Evolutionary conservation across 1,140 invertebrate species (phyloP).

Genomic region (Rhyacophila brunnea): DNA sequence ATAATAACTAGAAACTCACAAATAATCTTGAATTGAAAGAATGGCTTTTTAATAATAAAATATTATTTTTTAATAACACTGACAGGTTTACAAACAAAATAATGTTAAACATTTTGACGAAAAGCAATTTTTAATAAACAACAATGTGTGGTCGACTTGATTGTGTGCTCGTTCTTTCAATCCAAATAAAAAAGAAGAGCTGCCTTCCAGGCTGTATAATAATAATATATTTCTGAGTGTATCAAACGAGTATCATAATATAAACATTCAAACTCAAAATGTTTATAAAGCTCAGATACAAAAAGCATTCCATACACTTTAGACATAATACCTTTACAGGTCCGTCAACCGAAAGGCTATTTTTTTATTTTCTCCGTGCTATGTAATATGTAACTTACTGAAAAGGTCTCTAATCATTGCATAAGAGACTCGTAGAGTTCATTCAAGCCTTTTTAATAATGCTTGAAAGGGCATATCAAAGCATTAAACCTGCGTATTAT

Average conservation of each 20-base stretch:
- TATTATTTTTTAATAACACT: too few species aligned
- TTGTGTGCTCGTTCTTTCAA: too few species aligned
- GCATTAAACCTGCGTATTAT: neutral
- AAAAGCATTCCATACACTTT: conserved; percentile 14
- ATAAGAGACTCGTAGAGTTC: conserved; percentile 8
- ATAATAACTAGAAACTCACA: too few species aligned
- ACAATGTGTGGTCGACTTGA: too few species aligned
- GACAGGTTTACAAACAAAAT: too few species aligned
- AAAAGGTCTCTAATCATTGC: conserved; percentile 21
- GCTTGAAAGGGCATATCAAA: conserved; percentile 1
- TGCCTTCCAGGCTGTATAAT: too few species aligned
- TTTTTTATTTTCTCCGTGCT: neutral
- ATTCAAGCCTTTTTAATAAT: conserved; percentile 10
- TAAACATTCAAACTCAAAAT: conserved; percentile 3
- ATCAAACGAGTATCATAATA: conserved; percentile 18
- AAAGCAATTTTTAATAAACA: too few species aligned
- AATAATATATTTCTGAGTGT: conserved; percentile 13
- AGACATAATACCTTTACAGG: neutral
- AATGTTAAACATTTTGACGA: too few species aligned
- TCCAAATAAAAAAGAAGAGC: too few species aligned
- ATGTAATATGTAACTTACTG: neutral
- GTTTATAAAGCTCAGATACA: conserved; percentile 22
- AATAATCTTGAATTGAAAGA: too few species aligned
- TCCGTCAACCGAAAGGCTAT: neutral
- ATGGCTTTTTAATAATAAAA: too few species aligned